Base-by-base conservation (phyloP, 2,888 invertebrate species). In the Oscheius sp. region DNA sequence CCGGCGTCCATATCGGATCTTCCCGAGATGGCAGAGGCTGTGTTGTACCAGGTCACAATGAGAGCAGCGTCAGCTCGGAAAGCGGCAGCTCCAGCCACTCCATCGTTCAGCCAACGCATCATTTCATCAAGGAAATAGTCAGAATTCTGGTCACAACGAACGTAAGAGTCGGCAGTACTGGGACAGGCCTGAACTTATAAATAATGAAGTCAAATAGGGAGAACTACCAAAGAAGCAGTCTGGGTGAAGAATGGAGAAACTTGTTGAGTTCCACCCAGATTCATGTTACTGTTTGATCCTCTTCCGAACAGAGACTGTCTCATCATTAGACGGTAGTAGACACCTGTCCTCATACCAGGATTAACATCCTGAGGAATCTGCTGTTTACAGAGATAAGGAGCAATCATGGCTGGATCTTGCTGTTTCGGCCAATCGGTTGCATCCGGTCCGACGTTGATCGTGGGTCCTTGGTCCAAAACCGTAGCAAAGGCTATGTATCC, bases 1-100 rank as follows among this genome's bases (percentile, higher is more conserved):
- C 86, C 87, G n/a, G 85, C 81, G 71, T 87, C 86, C 66, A 88
- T 78, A 76, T 88, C 88, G n/a, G 88, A 86, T 72, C 88, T 73
- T 51, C 88, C 88, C 0, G 88, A 87, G 47, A 88, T 84, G n/a
- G 88, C 88, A 9, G 88, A 87, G 9, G 87, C 88, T 9, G 88
- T 88, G 77, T 88, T 87, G 76, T 86, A 88, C 98, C 97, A 98
- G 0, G 97, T 97, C 73, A 94, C 93, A 76, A 96, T 94, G 75
- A 95, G 91, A 2, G 93, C 94, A 89, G 96, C 96, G 89, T 96
- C 95, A 0, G 97, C 96, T 81, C 93, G 92, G 90, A 97, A 98
- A 0, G 93, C 93, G 53, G 94, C 94, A 0, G 96, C 93, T 0
- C 97, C 96, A n/a, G 89, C 94, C 33, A 96, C 95, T 9, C 95